These are phyloP conservation scores for Peromyscus maniculatus DNA, from an alignment of 2,113 vertebrate genomes.

Conservation along the genomic window DNA sequence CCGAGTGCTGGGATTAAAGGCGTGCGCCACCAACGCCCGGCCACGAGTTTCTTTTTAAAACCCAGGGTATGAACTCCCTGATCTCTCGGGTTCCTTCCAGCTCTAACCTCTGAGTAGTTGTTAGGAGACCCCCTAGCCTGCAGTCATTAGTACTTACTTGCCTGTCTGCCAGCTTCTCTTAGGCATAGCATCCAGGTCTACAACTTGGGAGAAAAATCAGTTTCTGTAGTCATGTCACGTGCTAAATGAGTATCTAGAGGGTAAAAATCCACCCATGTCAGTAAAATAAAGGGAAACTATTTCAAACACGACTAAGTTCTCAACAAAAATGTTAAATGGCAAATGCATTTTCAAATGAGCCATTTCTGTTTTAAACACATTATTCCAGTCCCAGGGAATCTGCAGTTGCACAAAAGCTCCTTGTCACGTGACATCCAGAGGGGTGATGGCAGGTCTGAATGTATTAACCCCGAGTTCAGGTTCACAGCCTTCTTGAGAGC, in stretches of 20 bases:
- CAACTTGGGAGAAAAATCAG: neutral
- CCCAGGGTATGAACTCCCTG: neutral
- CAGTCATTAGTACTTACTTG: neutral
- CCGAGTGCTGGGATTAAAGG: no score
- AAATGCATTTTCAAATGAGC: slow-evolving; percentile 15
- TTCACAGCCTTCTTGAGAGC: neutral
- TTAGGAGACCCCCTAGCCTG: neutral
- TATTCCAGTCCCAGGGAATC: neutral
- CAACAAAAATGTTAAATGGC: slow-evolving; percentile 45
- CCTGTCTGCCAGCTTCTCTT: neutral
- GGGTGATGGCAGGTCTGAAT: neutral
- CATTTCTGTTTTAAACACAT: slow-evolving; percentile 42
- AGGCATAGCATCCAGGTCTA: neutral
- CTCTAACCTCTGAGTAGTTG: neutral
- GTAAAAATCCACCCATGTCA: neutral
- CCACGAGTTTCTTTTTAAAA: neutral
- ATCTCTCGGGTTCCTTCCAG: neutral
- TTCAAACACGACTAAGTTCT: slow-evolving; percentile 38
- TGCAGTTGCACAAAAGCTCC: neutral
- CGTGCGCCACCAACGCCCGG: no score
- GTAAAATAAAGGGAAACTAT: slow-evolving; percentile 44
- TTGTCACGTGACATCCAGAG: neutral
- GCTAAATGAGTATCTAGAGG: slow-evolving; percentile 20
- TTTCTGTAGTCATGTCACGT: neutral
- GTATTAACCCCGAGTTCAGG: neutral